A percentile compares a stretch with the other conserved stretches of the same genome.
Evolutionary conservation across 2,113 vertebrate genomes (phyloP).

Genomic region (Neolamprologus ventralis): DNA sequence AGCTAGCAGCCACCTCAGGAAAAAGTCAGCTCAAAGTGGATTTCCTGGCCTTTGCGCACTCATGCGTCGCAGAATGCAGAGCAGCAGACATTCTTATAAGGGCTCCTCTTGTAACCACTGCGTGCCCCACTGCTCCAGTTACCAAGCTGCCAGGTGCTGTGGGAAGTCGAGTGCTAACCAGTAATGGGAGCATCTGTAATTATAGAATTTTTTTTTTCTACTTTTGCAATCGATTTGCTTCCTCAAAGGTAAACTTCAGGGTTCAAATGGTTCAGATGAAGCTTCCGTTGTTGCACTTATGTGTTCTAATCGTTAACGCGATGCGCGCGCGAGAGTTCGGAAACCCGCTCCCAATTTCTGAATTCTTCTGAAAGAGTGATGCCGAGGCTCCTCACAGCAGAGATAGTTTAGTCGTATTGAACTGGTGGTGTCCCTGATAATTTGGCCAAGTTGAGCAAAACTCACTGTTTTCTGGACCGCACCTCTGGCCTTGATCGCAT

Average conservation of each 20-base stretch:
- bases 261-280: slow-evolving; percentile 24
- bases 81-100: not conserved
- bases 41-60: slow-evolving; percentile 9
- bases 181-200: not conserved
- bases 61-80: not conserved
- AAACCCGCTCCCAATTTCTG: not conserved
- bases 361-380: not conserved
- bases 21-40: slow-evolving; percentile 10
- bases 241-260: slow-evolving; percentile 33
- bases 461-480: not conserved
- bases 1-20: slow-evolving; percentile 43
- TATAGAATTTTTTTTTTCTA: not conserved
- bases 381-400: not conserved
- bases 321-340: not conserved
- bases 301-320: not conserved
- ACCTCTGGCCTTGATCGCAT: slow-evolving; percentile 11
- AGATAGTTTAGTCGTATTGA: not conserved
- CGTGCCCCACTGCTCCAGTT: not conserved
- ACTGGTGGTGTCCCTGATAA: not conserved
- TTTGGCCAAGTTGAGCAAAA: not conserved
- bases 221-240: not conserved
- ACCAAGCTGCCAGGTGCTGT: not conserved
- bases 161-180: not conserved
- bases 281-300: not conserved
- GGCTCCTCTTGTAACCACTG: not conserved